Evolutionary conservation across 2,797 vertebrate genomes (phyloP).

Genomic region (Florisuga fusca): DNA sequence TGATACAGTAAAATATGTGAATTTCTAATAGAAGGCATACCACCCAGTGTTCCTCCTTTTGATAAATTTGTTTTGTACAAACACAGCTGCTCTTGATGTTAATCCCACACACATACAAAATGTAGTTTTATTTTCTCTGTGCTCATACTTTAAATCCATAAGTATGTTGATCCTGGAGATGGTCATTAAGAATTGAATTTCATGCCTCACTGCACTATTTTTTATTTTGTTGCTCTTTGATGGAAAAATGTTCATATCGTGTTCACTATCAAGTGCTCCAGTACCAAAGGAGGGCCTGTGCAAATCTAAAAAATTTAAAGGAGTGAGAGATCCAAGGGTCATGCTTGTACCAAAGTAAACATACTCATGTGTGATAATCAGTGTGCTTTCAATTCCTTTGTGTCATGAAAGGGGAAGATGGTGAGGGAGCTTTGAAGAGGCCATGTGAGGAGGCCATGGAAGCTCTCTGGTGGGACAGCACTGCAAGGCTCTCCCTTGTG

Average conservation of each 20-base stretch:
- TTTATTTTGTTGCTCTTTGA: neutral
- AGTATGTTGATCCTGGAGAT: neutral
- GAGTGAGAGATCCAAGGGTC: neutral
- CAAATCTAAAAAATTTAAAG: neutral
- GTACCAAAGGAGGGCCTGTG: neutral
- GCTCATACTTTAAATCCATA: neutral
- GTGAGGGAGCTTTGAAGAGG: neutral
- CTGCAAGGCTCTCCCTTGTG: neutral
- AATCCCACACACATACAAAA: neutral
- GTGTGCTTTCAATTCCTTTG: neutral
- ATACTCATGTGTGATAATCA: neutral
- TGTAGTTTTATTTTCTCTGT: neutral
- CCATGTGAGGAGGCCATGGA: rapidly evolving
- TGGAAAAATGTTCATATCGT: neutral
- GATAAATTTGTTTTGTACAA: neutral
- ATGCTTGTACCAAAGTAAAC: neutral
- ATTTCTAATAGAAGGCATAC: neutral
- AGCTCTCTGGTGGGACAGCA: neutral
- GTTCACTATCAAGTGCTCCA: neutral
- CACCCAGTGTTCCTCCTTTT: neutral
- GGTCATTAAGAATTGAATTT: neutral
- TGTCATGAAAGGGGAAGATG: neutral
- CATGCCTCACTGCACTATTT: neutral
- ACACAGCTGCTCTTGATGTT: neutral
- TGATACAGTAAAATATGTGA: neutral